Evolutionary conservation across 1,140 invertebrate species (phyloP).

Genomic region (Zaprionus lachaisei): DNA sequence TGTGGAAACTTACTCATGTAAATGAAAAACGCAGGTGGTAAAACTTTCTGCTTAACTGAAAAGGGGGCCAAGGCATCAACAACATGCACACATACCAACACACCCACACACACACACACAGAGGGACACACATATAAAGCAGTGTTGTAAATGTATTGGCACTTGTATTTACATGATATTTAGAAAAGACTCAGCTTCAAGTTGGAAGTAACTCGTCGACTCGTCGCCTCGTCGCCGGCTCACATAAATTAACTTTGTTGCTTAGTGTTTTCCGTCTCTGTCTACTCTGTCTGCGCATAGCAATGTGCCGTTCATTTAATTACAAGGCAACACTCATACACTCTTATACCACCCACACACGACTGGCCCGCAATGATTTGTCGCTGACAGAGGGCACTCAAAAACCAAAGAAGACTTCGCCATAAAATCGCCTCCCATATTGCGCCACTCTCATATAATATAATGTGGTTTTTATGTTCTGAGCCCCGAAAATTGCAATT

Average conservation of each 20-base stretch:
- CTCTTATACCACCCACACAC: background rate
- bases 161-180: constrained; percentile 67
- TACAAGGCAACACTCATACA: constrained; percentile 25
- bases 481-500: constrained; percentile 10
- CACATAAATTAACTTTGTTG: constrained; percentile 72
- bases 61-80: constrained; percentile 40
- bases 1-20: constrained; percentile 79
- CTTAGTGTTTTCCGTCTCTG: background rate
- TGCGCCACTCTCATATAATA: background rate
- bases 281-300: background rate
- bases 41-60: constrained; percentile 64
- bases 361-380: constrained; percentile 8
- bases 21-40: constrained; percentile 76
- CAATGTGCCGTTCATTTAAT: constrained; percentile 49
- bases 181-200: constrained; percentile 54
- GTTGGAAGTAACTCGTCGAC: constrained; percentile 17
- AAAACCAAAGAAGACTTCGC: constrained; percentile 15
- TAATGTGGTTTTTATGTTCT: constrained; percentile 35
- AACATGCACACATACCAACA: constrained; percentile 12
- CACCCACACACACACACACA: background rate
- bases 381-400: constrained; percentile 7
- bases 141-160: constrained; percentile 51
- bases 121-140: background rate
- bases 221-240: background rate
- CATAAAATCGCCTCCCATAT: constrained; percentile 22